phyloP scores from a whole-genome alignment of 2,113 vertebrate genomes.

The Lampris megalopsis region DNA sequence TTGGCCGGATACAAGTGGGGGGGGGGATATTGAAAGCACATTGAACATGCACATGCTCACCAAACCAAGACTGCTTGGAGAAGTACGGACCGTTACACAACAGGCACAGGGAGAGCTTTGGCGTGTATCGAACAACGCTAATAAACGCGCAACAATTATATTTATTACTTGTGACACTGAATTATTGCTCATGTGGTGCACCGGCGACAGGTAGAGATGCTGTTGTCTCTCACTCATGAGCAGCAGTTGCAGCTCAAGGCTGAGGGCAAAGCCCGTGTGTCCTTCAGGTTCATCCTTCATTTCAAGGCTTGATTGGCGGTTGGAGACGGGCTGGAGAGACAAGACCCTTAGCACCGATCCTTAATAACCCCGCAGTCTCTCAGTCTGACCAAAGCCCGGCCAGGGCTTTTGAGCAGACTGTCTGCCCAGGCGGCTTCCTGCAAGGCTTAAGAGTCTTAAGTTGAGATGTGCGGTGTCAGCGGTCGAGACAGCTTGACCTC shows the following conservation, averaged over 20 bases:
- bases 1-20: too few species aligned
- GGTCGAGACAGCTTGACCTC: conserved; percentile 62
- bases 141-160: too few species aligned
- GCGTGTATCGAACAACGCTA: too few species aligned
- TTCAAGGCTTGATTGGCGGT: conserved; percentile 38
- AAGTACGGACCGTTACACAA: too few species aligned
- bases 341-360: conserved; percentile 79
- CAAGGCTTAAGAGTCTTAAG: conserved; percentile 72
- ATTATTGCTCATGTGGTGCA: too few species aligned
- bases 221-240: conserved; percentile 2
- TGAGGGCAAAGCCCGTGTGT: conserved; percentile 25
- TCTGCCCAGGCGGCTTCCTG: conserved; percentile 52
- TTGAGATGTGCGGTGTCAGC: conserved; percentile 68
- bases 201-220: too few species aligned
- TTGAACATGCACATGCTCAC: too few species aligned
- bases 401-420: conserved; percentile 41
- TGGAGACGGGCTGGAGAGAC: conserved; percentile 55
- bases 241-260: conserved; percentile 44
- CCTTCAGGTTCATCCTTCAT: conserved; percentile 28
- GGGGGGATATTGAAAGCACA: too few species aligned
- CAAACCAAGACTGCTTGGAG: too few species aligned
- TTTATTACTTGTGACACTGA: too few species aligned
- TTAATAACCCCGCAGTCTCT: conserved; percentile 75
- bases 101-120: too few species aligned
- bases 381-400: conserved; percentile 35